Evolutionary conservation across 2,113 vertebrate species (phyloP).

Genomic region (Pardalotus punctatus): DNA sequence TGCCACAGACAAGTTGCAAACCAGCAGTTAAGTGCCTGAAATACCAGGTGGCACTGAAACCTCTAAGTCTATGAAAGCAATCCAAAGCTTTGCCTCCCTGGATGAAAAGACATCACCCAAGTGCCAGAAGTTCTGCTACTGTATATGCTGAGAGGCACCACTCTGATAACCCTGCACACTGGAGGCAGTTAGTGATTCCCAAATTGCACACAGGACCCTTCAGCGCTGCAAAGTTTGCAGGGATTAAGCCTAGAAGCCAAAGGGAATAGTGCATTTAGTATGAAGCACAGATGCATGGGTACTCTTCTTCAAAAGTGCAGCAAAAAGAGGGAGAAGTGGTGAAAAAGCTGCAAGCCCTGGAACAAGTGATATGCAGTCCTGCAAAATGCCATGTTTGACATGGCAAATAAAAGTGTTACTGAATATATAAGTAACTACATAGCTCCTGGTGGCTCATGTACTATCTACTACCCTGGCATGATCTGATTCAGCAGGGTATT

Average conservation of each 20-base stretch:
- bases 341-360: not conserved
- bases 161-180: not conserved
- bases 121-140: conserved; percentile 3
- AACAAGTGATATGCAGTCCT: not conserved
- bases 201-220: not conserved
- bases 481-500: not conserved
- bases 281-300: not conserved
- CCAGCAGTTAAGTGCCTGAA: conserved; percentile 35
- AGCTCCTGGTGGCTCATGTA: not conserved
- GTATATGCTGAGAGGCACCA: not conserved
- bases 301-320: not conserved
- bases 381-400: not conserved
- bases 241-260: not conserved
- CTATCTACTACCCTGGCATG: not conserved
- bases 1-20: conserved; percentile 44
- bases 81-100: conserved; percentile 12
- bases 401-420: not conserved
- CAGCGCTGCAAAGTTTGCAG: not conserved
- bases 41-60: conserved; percentile 33
- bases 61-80: not conserved
- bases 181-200: not conserved
- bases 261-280: not conserved
- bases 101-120: not conserved
- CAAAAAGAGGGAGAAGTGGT: not conserved
- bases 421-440: not conserved